These are phyloP conservation scores for Drosophila falleni DNA, from an alignment of 2,888 invertebrate genomes.

Conservation along the genomic window DNA sequence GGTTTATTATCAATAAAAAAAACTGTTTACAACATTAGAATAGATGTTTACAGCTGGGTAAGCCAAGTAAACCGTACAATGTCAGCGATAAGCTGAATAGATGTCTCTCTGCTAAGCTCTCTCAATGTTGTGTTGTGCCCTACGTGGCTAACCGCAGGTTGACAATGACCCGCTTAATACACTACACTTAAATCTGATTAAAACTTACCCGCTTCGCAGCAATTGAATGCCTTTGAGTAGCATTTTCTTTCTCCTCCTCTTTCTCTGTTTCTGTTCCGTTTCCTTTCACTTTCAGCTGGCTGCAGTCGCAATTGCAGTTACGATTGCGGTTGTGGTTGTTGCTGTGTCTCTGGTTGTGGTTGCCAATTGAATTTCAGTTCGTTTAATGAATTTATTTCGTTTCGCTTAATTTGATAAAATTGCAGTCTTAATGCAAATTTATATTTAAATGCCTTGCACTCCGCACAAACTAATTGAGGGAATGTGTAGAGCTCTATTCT, in stretches of 20 bases:
- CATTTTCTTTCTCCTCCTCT: conserved; percentile 53
- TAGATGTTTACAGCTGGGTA: conserved; percentile 29
- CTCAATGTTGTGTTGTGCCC: conserved; percentile 11
- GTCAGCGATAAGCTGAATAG: conserved; percentile 18
- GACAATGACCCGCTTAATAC: conserved; percentile 49
- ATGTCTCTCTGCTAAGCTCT: conserved; percentile 18
- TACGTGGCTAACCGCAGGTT: conserved; percentile 28
- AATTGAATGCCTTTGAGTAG: conserved; percentile 73
- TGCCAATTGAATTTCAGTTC: conserved; percentile 62
- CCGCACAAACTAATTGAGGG: conserved; percentile 50
- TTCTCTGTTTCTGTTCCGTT: conserved; percentile 18
- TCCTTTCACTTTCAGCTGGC: conserved; percentile 60
- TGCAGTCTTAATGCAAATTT: conserved; percentile 67
- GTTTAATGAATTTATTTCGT: conserved; percentile 72
- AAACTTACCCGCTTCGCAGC: conserved; percentile 69
- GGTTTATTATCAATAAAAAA: conserved; percentile 29
- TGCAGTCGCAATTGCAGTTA: neutral
- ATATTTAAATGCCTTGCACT: conserved; percentile 57
- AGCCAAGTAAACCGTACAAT: conserved; percentile 46
- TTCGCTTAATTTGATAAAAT: conserved; percentile 54
- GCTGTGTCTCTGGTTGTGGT: conserved; percentile 36
- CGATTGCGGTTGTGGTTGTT: conserved; percentile 24
- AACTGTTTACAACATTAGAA: conserved; percentile 1
- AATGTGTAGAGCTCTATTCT: conserved; percentile 10
- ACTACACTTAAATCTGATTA: conserved; percentile 15